Evolutionary conservation across 2,797 vertebrate species (phyloP).

Genomic region (Hozukius guyotensis): DNA sequence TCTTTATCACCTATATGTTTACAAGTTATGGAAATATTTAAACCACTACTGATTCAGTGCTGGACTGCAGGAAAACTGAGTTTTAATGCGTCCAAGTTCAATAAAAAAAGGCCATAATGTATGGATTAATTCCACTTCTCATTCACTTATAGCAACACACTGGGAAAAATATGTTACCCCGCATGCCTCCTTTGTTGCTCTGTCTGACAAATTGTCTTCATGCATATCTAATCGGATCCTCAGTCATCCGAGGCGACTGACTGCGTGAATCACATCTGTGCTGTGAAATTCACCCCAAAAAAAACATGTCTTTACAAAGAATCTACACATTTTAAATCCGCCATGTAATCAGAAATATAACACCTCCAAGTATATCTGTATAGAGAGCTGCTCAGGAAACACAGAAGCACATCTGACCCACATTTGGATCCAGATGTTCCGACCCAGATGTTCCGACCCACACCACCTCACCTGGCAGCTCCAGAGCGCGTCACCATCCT

Average conservation of each 20-base stretch:
- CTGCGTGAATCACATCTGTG: conserved; percentile 35
- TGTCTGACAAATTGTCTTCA: conserved; percentile 66
- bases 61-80: conserved; percentile 1
- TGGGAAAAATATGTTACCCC: conserved; percentile 34
- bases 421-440: conserved; percentile 59
- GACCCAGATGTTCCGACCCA: conserved; percentile 63
- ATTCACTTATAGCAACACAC: conserved; percentile 1
- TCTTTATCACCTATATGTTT: background rate
- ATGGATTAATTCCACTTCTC: background rate
- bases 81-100: conserved; percentile 9
- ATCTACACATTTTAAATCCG: background rate
- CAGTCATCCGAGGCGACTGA: conserved; percentile 55
- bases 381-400: background rate
- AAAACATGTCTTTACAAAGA: background rate
- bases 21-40: background rate
- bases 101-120: background rate
- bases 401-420: conserved; percentile 41
- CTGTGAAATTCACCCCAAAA: conserved; percentile 16
- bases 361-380: background rate
- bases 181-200: conserved; percentile 70
- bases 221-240: conserved; percentile 63
- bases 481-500: conserved; percentile 27
- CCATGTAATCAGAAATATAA: background rate
- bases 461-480: conserved; percentile 55
- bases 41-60: background rate